Conservation (phyloP, 2,797 vertebrate species). For the Chiroxiphia lanceolata region DNA sequence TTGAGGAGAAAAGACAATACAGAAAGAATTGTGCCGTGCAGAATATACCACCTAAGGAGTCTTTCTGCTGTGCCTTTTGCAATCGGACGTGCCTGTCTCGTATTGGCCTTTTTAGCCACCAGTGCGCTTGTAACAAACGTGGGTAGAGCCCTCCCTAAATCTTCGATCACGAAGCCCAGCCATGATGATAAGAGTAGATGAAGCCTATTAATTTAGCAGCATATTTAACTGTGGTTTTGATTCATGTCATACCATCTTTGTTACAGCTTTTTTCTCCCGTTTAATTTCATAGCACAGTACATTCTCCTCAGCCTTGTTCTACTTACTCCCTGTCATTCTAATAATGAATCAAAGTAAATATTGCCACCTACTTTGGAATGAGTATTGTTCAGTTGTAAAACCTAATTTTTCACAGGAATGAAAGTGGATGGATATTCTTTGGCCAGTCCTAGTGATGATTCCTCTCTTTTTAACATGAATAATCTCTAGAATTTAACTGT, state of each 20-base stretch:
- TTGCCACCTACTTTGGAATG: background rate
- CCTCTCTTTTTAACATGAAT: background rate
- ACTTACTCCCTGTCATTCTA: background rate
- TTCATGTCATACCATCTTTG: background rate
- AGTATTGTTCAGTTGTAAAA: background rate
- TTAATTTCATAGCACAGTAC: background rate
- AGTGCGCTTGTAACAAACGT: too few species aligned
- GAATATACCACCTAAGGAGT: too few species aligned
- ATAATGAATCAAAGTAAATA: background rate
- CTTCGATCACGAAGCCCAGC: too few species aligned
- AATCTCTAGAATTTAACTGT: background rate
- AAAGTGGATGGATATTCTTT: background rate
- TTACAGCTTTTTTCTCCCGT: background rate
- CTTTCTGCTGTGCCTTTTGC: too few species aligned
- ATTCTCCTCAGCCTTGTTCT: background rate
- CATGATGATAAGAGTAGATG: background rate
- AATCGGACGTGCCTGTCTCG: too few species aligned
- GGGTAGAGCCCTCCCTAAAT: too few species aligned
- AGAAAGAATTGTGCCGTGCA: too few species aligned
- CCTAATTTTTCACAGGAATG: background rate
- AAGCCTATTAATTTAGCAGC: background rate
- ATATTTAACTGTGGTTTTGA: background rate
- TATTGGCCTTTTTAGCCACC: too few species aligned
- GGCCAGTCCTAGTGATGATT: background rate
- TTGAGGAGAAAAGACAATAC: too few species aligned